phyloP scores from a whole-genome alignment of 2,113 vertebrate genomes.

The Rhineura floridana region DNA sequence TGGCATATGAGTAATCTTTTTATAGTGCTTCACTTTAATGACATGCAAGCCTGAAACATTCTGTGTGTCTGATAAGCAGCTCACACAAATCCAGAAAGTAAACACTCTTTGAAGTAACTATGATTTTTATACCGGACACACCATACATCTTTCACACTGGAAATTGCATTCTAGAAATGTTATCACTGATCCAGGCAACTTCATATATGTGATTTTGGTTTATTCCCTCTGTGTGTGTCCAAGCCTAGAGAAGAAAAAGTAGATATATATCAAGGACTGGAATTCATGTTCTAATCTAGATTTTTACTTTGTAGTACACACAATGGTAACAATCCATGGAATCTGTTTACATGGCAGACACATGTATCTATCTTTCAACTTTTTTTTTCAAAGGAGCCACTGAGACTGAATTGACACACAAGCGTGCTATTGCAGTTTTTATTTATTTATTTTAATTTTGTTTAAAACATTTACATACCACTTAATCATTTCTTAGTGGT shows the following conservation, averaged over 20 bases:
- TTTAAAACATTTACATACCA: too few species aligned
- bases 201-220: background rate
- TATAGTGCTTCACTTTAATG: conserved; percentile 61
- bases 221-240: background rate
- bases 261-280: background rate
- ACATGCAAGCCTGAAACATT: conserved; percentile 46
- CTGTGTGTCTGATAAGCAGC: conserved; percentile 43
- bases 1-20: conserved; percentile 63
- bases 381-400: background rate
- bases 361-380: background rate
- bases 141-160: background rate
- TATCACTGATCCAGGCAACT: background rate
- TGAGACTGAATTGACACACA: background rate
- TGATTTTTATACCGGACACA: conserved; percentile 29
- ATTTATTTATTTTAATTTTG: too few species aligned
- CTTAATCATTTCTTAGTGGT: too few species aligned
- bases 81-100: conserved; percentile 47
- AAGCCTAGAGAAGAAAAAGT: background rate
- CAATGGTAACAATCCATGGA: background rate
- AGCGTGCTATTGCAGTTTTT: too few species aligned
- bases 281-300: background rate
- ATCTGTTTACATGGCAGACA: background rate
- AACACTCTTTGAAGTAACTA: conserved; percentile 43
- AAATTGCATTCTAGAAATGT: conserved; percentile 12
- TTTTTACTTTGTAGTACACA: background rate